Evolutionary conservation across 1,140 invertebrate genomes (phyloP).

Genomic region (Cydia pomonella): DNA sequence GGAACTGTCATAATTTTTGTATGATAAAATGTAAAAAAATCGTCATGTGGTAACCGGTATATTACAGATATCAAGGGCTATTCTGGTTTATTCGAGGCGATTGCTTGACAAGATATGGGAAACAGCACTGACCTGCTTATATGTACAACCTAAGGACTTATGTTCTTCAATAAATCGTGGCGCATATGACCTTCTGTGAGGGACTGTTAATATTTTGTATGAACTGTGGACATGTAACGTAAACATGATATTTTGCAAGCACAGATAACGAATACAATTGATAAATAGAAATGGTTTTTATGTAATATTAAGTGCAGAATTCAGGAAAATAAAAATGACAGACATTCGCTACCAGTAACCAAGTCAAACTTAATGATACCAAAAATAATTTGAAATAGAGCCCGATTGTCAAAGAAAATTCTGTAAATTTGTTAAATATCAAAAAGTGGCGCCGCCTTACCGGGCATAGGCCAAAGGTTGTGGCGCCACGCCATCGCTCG

Average conservation of each 20-base stretch:
- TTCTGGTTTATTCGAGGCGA: not conserved
- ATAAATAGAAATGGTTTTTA: constrained; percentile 15
- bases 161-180: not conserved
- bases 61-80: too few species aligned
- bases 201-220: not conserved
- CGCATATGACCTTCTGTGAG: not conserved
- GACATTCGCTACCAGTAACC: not conserved
- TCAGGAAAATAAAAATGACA: not conserved
- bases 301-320: not conserved
- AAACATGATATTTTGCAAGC: constrained; percentile 16
- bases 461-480: too few species aligned
- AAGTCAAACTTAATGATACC: too few species aligned
- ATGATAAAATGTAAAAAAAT: too few species aligned
- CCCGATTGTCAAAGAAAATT: too few species aligned
- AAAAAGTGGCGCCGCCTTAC: too few species aligned
- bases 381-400: too few species aligned
- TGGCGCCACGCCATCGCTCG: too few species aligned
- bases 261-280: not conserved
- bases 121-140: not conserved
- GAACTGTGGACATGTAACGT: not conserved
- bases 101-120: not conserved
- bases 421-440: too few species aligned
- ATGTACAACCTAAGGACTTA: too few species aligned
- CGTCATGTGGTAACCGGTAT: too few species aligned
- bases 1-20: too few species aligned